Conservation (phyloP, 2,888 invertebrate genomes). For the Romanomermis culicivorax region DNA sequence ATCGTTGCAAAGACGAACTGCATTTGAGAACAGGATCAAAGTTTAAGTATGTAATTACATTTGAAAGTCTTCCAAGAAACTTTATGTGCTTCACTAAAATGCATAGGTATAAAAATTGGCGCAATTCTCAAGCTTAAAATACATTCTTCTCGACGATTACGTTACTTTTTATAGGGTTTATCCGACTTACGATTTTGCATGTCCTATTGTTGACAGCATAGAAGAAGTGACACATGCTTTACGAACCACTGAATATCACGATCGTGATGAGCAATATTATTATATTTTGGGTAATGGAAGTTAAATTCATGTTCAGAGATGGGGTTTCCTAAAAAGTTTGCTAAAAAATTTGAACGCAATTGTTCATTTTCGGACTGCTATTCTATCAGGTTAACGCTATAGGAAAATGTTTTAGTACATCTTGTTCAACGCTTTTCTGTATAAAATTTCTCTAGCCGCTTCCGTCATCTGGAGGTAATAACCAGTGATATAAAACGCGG, state of each 20-base stretch:
- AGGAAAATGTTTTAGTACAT: too few relatives aligned
- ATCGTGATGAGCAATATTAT: conserved; percentile 88
- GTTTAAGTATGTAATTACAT: too few relatives aligned
- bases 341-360: too few relatives aligned
- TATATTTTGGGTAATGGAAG: conserved; percentile 41
- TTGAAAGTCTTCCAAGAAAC: conserved; percentile 6
- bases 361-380: too few relatives aligned
- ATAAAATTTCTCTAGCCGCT: too few relatives aligned
- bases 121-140: neutral
- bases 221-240: conserved; percentile 93
- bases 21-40: conserved; percentile 79
- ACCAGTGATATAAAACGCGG: too few relatives aligned
- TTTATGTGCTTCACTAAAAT: neutral
- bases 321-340: too few relatives aligned
- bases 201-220: conserved; percentile 90
- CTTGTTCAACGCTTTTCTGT: too few relatives aligned
- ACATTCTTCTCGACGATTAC: too few relatives aligned
- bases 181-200: conserved; percentile 98
- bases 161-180: conserved; percentile 62
- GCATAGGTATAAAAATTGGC: neutral
- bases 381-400: too few relatives aligned
- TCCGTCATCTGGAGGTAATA: too few relatives aligned
- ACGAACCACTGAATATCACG: conserved; percentile 93
- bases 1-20: conserved; percentile 79
- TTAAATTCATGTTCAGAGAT: too few relatives aligned